Evolutionary conservation across 2,797 vertebrate species (phyloP).

Genomic region (Takifugu ocellatus): DNA sequence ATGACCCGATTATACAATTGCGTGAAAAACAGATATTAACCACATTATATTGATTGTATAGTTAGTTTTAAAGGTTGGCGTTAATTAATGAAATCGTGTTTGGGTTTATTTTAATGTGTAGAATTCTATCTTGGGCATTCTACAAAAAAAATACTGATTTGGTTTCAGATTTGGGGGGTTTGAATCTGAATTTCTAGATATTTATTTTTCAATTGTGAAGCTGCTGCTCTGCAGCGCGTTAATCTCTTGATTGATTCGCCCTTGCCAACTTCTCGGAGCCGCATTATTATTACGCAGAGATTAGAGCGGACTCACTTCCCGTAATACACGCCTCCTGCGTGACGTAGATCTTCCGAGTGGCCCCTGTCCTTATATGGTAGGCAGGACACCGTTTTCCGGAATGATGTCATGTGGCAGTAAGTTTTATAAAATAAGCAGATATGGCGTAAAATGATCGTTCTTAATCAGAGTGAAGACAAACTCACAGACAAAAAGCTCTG

Average conservation of each 20-base stretch:
- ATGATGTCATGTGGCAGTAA: slow-evolving; percentile 64
- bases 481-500: background rate
- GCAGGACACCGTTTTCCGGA: slow-evolving; percentile 59
- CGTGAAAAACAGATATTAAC: no score
- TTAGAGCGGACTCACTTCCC: slow-evolving; percentile 60
- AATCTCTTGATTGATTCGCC: slow-evolving; percentile 22
- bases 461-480: background rate
- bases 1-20: no score
- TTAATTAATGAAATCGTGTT: no score
- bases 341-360: slow-evolving; percentile 68
- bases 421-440: background rate
- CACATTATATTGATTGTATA: no score
- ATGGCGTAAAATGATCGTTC: background rate
- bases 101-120: no score
- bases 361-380: slow-evolving; percentile 69
- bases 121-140: background rate
- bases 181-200: background rate
- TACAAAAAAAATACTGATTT: no score
- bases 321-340: slow-evolving; percentile 70
- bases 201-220: background rate
- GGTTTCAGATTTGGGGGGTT: background rate
- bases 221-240: background rate
- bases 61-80: no score
- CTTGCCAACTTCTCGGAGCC: slow-evolving; percentile 19
- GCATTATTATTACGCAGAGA: slow-evolving; percentile 25